Evolutionary conservation across 1,140 invertebrate genomes (phyloP).

Genomic region (Pissodes strobi): DNA sequence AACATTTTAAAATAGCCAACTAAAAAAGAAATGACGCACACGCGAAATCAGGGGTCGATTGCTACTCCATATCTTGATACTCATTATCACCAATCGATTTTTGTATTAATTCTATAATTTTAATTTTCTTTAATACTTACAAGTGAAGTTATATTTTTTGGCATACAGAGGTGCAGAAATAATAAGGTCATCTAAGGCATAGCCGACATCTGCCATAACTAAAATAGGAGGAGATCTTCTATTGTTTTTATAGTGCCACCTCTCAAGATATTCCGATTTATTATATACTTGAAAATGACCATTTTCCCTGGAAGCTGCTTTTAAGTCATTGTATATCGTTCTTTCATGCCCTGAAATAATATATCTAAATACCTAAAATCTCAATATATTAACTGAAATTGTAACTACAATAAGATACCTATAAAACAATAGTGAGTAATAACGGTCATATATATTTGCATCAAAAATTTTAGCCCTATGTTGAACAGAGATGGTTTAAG

Average conservation of each 20-base stretch:
- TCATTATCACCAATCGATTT: too few relatives aligned
- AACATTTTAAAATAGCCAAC: too few relatives aligned
- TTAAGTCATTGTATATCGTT: constrained; percentile 61
- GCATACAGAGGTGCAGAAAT: constrained; percentile 56
- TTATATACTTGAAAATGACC: constrained; percentile 63
- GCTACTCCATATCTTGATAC: too few relatives aligned
- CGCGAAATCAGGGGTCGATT: too few relatives aligned
- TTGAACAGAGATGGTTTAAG: too few relatives aligned
- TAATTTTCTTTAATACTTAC: constrained; percentile 31
- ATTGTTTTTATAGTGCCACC: constrained; percentile 66
- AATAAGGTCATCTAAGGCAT: constrained; percentile 62
- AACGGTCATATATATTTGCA: too few relatives aligned
- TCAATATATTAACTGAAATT: too few relatives aligned
- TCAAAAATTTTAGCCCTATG: too few relatives aligned
- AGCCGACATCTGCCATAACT: constrained; percentile 62
- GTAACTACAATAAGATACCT: too few relatives aligned
- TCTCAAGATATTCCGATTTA: constrained; percentile 61
- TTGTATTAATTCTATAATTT: too few relatives aligned
- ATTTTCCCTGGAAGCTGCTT: constrained; percentile 53
- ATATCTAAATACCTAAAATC: constrained; percentile 46
- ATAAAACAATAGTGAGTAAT: too few relatives aligned
- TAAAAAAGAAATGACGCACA: too few relatives aligned
- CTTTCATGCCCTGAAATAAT: constrained; percentile 56
- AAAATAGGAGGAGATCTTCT: constrained; percentile 64
- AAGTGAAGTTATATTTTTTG: constrained; percentile 57